Evolutionary conservation across 53 echinoderm and acorn worm species (phyloP), one percentile per base, ranked within the genome.

Genomic region (Glandiceps talaboti): DNA sequence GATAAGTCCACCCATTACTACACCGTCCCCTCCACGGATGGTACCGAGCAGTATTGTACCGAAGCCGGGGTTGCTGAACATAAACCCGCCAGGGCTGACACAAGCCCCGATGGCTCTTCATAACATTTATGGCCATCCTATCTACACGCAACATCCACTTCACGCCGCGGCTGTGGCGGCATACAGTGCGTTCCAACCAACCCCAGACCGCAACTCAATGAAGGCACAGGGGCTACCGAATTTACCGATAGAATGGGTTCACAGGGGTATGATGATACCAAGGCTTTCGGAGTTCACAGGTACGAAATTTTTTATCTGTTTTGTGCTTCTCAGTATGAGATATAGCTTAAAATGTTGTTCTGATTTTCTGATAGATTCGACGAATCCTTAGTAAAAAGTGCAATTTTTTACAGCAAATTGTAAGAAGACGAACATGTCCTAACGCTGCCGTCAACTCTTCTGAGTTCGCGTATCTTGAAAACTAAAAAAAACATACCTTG

Each of bases 11-110:
- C 30, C 74, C 84, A 88, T 32, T 79, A 74, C 75, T 77, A 85
- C 75, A 78, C 86, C 73, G 85, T 77, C 82, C 78, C 85, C 10
- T 85, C 91, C 79, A 76, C 83, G 75, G 81, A 90, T 27, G 73
- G 78, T 79, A n/a, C 84, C 88, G 26, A 89, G 99, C 14, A 82
- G 93, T 77, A 78, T 99, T 31, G 83, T 99, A 26, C 99, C 99
- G 30, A 89, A 94, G 81, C 99, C 99, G 14, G 99, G 99, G 26
- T 83, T 99, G 31, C 85, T 99, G 28, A 89, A 86, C 32, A 80
- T 87, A 28, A 87, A 90, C 29, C 89, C 87, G 30, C 93, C 94
- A 20, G 64, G 6, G 64, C 6, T 45, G 20, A 45, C 64, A 6
- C 64, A 45, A 20, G 20, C 64, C 20, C 64, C 64, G 64, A 45